Evolutionary conservation across 2,888 invertebrate species (phyloP), one percentile per base, ranked within the genome.

Genomic region (Drosophila pseudotakahashii): DNA sequence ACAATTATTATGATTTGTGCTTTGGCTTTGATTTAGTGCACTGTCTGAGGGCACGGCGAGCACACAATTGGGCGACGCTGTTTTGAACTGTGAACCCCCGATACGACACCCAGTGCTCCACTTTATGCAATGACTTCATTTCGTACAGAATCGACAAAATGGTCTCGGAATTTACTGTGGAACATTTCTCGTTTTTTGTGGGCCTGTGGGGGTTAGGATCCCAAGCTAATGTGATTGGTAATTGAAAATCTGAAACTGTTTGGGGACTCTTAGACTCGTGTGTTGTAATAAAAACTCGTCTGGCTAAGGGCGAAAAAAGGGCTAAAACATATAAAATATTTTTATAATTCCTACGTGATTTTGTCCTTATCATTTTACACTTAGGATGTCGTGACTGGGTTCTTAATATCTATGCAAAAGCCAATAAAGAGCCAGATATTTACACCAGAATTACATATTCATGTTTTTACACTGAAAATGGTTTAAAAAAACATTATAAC

Each of bases 1-100:
- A 88, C 89, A 84, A 84, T 88, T 84, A 84, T 87, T 86, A 88
- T 84, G 84, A 84, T 84, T 84, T 84, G 84, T 84, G 89, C 84
- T 79, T 82, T 75, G 76, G 73, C 74, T 82, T 85, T 82, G 82
- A 82, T 82, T 82, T 82, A 82, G 82, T 88, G 76, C 69, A 71
- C 10, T 47, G 62, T 47, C 60, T 54, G 34, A 47, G 41, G 54
- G 51, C 55, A 64, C 41, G 51, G 14, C 51, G 16, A 47, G 9
- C 51, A 47, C 47, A 42, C 36, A 36, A 47, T 67, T 54, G 68
- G 54, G 73, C 67, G 54, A 72, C 67, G 55, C 34, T 37, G 53
- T 39, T 39, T 14, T 44, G 64, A 66, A 71, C 55, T 63, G 39
- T 51, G 44, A 73, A 36, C 73, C 61, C 23, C 61, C 23, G n/a